phyloP scores from a whole-genome alignment of 1,140 invertebrate species.

The Chrysopa pallens region DNA sequence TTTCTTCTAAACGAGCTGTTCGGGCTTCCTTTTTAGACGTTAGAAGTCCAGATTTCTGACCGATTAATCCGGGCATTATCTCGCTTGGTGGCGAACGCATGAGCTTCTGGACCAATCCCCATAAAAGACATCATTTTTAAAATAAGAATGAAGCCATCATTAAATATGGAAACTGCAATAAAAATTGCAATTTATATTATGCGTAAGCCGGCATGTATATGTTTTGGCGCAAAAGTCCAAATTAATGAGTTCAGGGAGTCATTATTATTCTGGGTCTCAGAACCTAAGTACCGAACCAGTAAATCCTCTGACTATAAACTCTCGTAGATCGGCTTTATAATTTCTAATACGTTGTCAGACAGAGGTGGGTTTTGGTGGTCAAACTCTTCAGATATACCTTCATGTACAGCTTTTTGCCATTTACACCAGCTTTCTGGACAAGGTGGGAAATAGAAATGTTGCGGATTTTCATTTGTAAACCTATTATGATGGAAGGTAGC shows the following conservation, averaged over 20 bases:
- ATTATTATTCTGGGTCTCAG: slow-evolving; percentile 6
- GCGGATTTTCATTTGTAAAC: no score
- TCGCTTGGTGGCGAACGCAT: no score
- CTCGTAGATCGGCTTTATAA: no score
- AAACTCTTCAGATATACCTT: neutral
- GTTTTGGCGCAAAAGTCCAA: slow-evolving; percentile 3
- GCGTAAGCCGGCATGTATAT: slow-evolving; percentile 1
- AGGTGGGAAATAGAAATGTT: slow-evolving; percentile 9
- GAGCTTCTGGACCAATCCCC: no score
- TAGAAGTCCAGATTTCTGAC: no score
- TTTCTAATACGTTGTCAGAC: neutral
- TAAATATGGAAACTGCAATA: no score
- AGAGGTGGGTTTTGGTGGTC: slow-evolving; percentile 4
- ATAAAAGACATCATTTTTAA: no score
- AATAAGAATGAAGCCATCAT: no score
- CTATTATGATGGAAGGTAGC: slow-evolving; percentile 10
- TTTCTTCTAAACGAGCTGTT: no score
- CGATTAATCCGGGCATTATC: no score
- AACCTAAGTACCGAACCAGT: slow-evolving; percentile 8
- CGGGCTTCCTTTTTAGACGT: no score
- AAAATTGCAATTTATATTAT: slow-evolving; percentile 4
- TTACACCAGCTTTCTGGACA: slow-evolving; percentile 7
- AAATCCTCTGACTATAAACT: slow-evolving; percentile 7
- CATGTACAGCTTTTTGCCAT: slow-evolving; percentile 5
- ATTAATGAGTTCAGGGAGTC: no score